These are phyloP conservation scores for Melanerpes formicivorus DNA, from an alignment of 2,113 vertebrate genomes.

Conservation along the genomic window DNA sequence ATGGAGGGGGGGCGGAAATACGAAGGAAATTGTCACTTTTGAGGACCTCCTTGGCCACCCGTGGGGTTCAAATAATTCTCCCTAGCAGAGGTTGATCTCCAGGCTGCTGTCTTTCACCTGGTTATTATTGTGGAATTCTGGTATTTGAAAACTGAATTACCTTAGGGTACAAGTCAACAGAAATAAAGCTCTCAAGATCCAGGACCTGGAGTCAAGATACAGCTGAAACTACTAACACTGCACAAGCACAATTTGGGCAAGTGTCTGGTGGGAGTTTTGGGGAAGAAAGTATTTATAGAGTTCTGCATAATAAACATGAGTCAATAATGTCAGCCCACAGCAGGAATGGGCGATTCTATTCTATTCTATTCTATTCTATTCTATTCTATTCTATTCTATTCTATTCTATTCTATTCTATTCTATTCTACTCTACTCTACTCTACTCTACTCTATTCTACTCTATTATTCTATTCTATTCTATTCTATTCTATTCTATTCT, in stretches of 20 bases:
- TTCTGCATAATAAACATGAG: constrained; percentile 25
- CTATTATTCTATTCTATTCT: no score
- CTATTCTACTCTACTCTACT: no score
- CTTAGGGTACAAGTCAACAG: constrained; percentile 74
- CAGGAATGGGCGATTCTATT: no score
- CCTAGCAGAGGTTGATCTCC: constrained; percentile 14
- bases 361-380: no score
- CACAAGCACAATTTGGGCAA: constrained; percentile 77
- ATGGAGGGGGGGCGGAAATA: constrained; percentile 9
- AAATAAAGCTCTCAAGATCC: constrained; percentile 84
- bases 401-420: no score
- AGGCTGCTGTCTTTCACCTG: constrained; percentile 56
- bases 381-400: no score
- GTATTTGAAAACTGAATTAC: constrained; percentile 83
- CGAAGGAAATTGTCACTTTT: constrained; percentile 64
- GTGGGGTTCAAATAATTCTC: constrained; percentile 51
- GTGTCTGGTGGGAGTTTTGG: constrained; percentile 28
- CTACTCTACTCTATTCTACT: no score
- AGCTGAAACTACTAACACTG: constrained; percentile 77
- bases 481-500: no score
- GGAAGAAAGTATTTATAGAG: constrained; percentile 38
- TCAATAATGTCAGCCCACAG: constrained; percentile 34
- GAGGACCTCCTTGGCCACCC: constrained; percentile 21
- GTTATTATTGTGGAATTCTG: constrained; percentile 81
- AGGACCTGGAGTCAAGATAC: constrained; percentile 79